A percentile compares a stretch with the other conserved stretches of the same genome.
Evolutionary conservation across 2,797 vertebrate species (phyloP).

Genomic region (Coccyzus lansbergi): DNA sequence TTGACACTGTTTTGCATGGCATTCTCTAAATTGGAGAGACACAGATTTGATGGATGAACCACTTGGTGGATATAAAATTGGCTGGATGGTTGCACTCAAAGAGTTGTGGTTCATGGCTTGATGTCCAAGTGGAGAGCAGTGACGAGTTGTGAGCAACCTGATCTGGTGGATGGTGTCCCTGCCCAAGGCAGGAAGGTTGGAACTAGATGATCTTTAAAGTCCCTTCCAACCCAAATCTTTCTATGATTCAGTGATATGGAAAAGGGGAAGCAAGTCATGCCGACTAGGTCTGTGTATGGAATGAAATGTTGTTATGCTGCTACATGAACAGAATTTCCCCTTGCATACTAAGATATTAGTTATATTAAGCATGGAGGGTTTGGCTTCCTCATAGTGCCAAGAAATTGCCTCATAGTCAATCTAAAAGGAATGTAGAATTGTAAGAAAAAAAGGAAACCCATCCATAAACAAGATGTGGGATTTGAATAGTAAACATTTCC

Average conservation of each 20-base stretch:
- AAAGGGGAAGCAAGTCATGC: not conserved
- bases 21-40: too few relatives aligned
- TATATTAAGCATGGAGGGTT: not conserved
- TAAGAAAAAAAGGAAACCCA: not conserved
- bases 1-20: too few relatives aligned
- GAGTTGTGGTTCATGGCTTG: too few relatives aligned
- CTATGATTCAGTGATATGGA: not conserved
- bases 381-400: not conserved
- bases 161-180: too few relatives aligned
- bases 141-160: too few relatives aligned
- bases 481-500: not conserved
- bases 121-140: too few relatives aligned
- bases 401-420: not conserved
- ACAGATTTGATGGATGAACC: too few relatives aligned
- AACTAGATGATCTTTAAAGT: too few relatives aligned
- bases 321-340: not conserved
- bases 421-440: not conserved
- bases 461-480: not conserved
- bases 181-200: too few relatives aligned
- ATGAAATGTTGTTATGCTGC: not conserved
- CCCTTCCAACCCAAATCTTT: too few relatives aligned
- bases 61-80: too few relatives aligned
- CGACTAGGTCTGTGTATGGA: not conserved
- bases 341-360: not conserved
- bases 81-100: too few relatives aligned